phyloP scores from a whole-genome alignment of 2,113 vertebrate species.

The Felis catus region F.catus_Fca126_mat1.0 CM031415.1:99849501-99850000 shows the following conservation, averaged over 20 bases:
- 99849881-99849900: not conserved
- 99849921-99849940: not conserved
- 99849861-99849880: not conserved
- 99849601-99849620: no score
- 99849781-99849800: not conserved
- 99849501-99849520: no score
- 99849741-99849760: no score
- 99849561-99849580: no score
- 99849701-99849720: not conserved
- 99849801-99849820: not conserved
- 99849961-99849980: not conserved
- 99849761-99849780: not conserved
- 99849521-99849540: no score
- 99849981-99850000: not conserved
- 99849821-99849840: not conserved
- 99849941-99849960: not conserved
- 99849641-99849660: not conserved
- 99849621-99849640: not conserved
- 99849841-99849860: not conserved
- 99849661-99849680: not conserved
- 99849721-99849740: not conserved
- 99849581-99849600: no score
- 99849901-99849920: not conserved
- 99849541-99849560: no score
- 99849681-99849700: not conserved